Evolutionary conservation across 2,888 invertebrate genomes (phyloP).

Genomic region (Trichopria drosophilae): DNA sequence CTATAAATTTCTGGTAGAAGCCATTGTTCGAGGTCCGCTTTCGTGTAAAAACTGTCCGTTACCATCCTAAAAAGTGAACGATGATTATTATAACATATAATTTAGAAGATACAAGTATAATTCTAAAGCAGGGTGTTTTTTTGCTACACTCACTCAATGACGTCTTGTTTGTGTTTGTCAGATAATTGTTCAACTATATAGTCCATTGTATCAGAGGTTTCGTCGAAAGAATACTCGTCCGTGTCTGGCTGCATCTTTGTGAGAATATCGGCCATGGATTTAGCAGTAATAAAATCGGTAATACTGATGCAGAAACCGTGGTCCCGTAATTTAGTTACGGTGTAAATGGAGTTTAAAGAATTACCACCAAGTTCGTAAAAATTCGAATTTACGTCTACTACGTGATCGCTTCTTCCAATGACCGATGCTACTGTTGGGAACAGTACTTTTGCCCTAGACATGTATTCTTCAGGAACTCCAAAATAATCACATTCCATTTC

Average conservation of each 20-base stretch:
- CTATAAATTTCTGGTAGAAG: slow-evolving; percentile 70
- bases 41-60: slow-evolving; percentile 80
- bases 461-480: slow-evolving; percentile 64
- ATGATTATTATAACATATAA: slow-evolving; percentile 10
- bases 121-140: not conserved
- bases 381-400: slow-evolving; percentile 68
- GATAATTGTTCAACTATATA: slow-evolving; percentile 63
- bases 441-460: slow-evolving; percentile 68
- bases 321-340: slow-evolving; percentile 75
- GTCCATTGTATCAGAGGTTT: slow-evolving; percentile 44
- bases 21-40: slow-evolving; percentile 84
- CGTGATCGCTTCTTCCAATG: slow-evolving; percentile 68
- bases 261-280: slow-evolving; percentile 71
- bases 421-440: slow-evolving; percentile 77
- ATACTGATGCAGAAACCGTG: slow-evolving; percentile 80
- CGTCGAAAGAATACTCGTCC: slow-evolving; percentile 43
- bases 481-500: slow-evolving; percentile 72
- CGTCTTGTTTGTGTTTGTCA: slow-evolving; percentile 68
- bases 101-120: not conserved
- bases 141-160: slow-evolving; percentile 68
- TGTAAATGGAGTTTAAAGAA: slow-evolving; percentile 82
- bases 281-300: slow-evolving; percentile 76
- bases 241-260: slow-evolving; percentile 61
- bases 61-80: slow-evolving; percentile 69
- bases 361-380: slow-evolving; percentile 87